Percentiles rank a stretch among this genome's conserved stretches.
phyloP scores from a whole-genome alignment of 2,113 vertebrate species.

The Ochotona curzoniae region DNA sequence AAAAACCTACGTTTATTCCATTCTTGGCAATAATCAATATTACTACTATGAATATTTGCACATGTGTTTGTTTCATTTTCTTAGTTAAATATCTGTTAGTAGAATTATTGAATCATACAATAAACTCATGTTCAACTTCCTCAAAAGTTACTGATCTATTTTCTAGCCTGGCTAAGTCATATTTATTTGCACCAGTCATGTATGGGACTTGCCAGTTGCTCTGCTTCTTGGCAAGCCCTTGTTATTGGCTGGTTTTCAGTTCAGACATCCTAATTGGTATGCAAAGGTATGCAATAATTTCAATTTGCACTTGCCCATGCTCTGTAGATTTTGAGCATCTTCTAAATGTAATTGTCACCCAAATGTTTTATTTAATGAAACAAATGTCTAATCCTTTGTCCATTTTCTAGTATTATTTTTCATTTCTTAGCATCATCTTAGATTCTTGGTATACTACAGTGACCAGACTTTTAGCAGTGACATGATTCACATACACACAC shows the following conservation, averaged over 20 bases:
- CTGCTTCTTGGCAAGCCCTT: background rate
- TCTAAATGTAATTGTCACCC: background rate
- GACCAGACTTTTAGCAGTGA: background rate
- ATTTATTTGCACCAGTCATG: background rate
- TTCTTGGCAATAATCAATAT: conserved; percentile 16
- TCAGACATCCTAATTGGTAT: too few species aligned
- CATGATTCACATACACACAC: background rate
- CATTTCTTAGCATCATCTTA: background rate
- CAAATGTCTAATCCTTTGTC: background rate
- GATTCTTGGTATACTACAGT: background rate
- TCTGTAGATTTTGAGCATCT: background rate
- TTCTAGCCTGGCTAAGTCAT: background rate
- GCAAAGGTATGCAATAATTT: background rate
- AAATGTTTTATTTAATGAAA: background rate
- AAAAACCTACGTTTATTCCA: background rate
- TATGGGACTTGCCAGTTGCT: background rate
- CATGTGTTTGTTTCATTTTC: background rate
- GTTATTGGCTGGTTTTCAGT: background rate
- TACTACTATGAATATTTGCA: background rate
- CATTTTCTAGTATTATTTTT: background rate
- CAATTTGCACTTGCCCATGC: background rate
- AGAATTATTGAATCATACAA: background rate
- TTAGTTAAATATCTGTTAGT: background rate
- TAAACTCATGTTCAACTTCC: background rate
- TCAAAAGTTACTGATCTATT: background rate